Base-by-base conservation (phyloP, 2,113 vertebrate species). In the Erpornis zantholeuca region DNA sequence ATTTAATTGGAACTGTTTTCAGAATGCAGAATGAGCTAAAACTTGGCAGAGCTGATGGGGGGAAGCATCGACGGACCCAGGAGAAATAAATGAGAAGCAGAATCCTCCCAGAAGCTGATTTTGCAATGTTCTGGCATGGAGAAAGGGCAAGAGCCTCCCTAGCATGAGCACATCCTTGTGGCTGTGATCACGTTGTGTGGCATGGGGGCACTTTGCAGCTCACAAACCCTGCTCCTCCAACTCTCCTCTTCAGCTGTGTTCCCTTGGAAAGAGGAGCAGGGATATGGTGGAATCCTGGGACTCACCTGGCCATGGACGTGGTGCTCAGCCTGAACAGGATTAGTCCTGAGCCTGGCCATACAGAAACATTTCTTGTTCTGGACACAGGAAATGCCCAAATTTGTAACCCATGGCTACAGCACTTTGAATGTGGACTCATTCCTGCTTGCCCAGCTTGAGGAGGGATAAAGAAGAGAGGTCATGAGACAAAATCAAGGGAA, bases 81-180 rank as follows among this genome's bases (percentile, higher is more conserved):
- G 53, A 88, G 69, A 65, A 94, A 63, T n/a, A 94, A 91, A 94
- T 63, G 78, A 95, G 92, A 93, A 95, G 88, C 79, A 88, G 92
- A 94, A 45, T 83, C 44, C 72, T 88, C 65, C 50, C 80, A 90
- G 65, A 73, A 86, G 72, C 68, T 86, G 79, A 52, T 95, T 96
- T 96, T 96, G 92, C 82, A 96, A 93, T 31, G 60, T 33, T 52
- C 64, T 90, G 76, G 53, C 16, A 0, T 25, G 56, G 76, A 73
- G 64, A 64, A 77, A 52, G 36, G 33, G 28, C 4, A 7, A 50
- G 44, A 93, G 12, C 63, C n/a, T 88, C 52, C 65, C 22, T 1
- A 2, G 24, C 52, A 33, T 0, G 3, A 79, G 57, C 70, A 86
- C 7, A 15, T 82, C 75, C 59, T 53, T 61, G 49, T 0, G 9